These are phyloP conservation scores for Pherbina coryleti DNA, from an alignment of 2,888 invertebrate genomes.

Conservation along the genomic window DNA sequence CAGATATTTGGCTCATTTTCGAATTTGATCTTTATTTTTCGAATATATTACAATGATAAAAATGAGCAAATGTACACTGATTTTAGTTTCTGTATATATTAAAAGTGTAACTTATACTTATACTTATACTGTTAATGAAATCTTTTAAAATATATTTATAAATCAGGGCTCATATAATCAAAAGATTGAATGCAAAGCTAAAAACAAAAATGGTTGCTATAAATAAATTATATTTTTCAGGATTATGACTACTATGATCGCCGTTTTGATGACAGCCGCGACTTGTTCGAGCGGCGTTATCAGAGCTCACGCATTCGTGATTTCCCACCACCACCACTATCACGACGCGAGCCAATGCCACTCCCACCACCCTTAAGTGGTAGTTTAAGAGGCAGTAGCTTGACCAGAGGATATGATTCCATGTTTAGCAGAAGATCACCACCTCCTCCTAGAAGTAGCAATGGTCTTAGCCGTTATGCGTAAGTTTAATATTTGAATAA, in stretches of 20 bases:
- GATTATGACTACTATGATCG: conserved; percentile 83
- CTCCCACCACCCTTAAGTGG: conserved; percentile 78
- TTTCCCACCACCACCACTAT: conserved; percentile 80
- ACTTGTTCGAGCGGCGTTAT: conserved; percentile 86
- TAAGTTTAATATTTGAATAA: conserved; percentile 46
- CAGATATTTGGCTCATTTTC: too few species aligned
- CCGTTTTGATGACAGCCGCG: conserved; percentile 83
- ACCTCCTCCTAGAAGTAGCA: conserved; percentile 73
- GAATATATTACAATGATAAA: too few species aligned
- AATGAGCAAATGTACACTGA: too few species aligned
- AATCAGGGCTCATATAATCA: too few species aligned
- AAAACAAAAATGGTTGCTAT: too few species aligned
- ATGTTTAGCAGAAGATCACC: conserved; percentile 86
- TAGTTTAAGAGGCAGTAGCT: conserved; percentile 72
- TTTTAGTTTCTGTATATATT: too few species aligned
- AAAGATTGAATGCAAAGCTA: too few species aligned
- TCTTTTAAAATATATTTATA: too few species aligned
- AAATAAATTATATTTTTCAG: conserved; percentile 51
- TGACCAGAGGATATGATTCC: conserved; percentile 76
- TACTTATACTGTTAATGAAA: too few species aligned
- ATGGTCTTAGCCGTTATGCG: conserved; percentile 69
- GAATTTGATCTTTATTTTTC: too few species aligned
- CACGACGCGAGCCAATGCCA: conserved; percentile 82
- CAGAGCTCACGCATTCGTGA: conserved; percentile 71
- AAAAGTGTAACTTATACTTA: too few species aligned